Evolutionary conservation across 2,888 invertebrate genomes (phyloP), one percentile per base, ranked within the genome.

Genomic region (Synergus japonicus): DNA sequence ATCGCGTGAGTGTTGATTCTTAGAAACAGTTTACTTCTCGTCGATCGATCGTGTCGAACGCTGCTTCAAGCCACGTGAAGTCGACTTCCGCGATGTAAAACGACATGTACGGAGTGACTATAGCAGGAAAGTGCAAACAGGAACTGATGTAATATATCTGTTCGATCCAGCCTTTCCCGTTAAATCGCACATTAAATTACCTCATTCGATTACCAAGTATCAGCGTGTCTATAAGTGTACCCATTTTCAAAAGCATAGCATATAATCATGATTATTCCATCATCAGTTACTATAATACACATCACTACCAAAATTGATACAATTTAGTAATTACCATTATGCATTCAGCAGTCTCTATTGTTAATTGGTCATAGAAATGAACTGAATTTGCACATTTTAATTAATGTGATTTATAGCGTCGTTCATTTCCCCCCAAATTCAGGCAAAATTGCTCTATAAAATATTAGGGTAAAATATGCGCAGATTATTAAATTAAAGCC

Each of bases 161-260:
- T 86, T 85, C 85, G 86, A 86, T 86, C 82, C 79, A 76, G 78
- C 78, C 73, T 82, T 86, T 85, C 83, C 86, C 86, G 85, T 85
- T 86, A 86, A 86, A 86, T 85, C 85, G 83, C 85, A 85, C 83
- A 85, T 85, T 81, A 69, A 69, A 69, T 69, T 49, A 29, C 49
- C 69, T 69, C 69, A 69, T 69, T 69, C 29, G 18, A 10, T 22
- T 60, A 44, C 69, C 46, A 69, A 15, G 46, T 49, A 69, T 22
- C 12, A 60, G 18, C 9, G 41, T 13, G 41, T 13, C 15, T 43
- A 13, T 44, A 43, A 43, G 44, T 54, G 22, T 60, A 78, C 60
- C 67, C 43, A 15, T 41, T 69, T 58, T 65, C 73, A 73, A 64
- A 63, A 29, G 2, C 29, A 29, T 29, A 29, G 22, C 22, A 9